Evolutionary conservation across 2,113 vertebrate species (phyloP), one percentile per base, ranked within the genome.

Genomic region (Ceyx melanurus): DNA sequence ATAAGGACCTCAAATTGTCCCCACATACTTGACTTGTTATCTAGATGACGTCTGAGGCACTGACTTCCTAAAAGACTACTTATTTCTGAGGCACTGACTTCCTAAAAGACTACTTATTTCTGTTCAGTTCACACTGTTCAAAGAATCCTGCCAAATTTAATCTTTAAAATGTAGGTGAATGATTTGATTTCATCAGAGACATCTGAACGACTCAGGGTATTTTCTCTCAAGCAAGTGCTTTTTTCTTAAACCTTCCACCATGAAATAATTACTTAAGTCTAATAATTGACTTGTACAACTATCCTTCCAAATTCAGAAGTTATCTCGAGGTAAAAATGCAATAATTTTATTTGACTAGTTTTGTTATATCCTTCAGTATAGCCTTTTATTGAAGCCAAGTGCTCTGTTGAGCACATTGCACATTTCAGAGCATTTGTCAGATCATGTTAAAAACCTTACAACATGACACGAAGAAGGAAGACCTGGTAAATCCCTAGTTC

Each of bases 1-100:
- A 8, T 20, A 9, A 74, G 21, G 56, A 86, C 20, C 8, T 75
- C 12, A 16, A 13, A 68, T 56, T 82, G 4, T 62, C 5, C 6
- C 7, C 1, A 1, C 4, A 73, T 53, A 43, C 6, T 11, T 86
- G n/a, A 45, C 5, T 60, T 58, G 33, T 11, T 61, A 53, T 54
- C 15, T 64, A 50, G 22, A 17, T n/a, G 19, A 28, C 6, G 43
- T 15, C 19, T 51, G 13, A 5, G 19, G 1, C 20, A 70, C 0
- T 37, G 29, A 6, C 7, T 42, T 53, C 35, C 33, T 67, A n/a
- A 65, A 84, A 12, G 0, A 21, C n/a, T 29, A 31, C 1, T 26
- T 67, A 87, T 74, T 79, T 50, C 37, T 5, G 0, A 37, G 37
- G 10, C 37, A 37, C 37, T 37, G 29, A 6, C 8, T 42, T 51